A percentile compares a stretch with the other conserved stretches of the same genome.
These are phyloP conservation scores for Raphicerus campestris DNA, from an alignment of 2,113 vertebrate genomes.

Conservation along the genomic window DNA sequence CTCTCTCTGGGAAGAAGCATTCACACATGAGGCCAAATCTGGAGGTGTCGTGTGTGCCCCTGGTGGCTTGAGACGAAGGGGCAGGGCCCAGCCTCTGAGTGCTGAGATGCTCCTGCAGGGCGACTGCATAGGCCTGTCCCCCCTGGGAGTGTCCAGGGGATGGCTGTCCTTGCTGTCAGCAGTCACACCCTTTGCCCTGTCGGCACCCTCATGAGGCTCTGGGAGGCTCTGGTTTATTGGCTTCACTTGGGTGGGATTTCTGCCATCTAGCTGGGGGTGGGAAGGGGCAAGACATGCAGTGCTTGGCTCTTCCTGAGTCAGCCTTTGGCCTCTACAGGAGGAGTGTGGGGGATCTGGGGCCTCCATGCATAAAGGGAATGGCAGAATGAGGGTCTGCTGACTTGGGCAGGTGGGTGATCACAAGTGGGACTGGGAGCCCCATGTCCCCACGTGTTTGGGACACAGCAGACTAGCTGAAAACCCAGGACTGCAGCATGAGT, in stretches of 20 bases:
- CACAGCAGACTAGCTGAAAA: neutral
- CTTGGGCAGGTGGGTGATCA: neutral
- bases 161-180: neutral
- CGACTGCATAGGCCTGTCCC: fast-evolving
- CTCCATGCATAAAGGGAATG: neutral
- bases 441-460: neutral
- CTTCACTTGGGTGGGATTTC: neutral
- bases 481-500: fast-evolving
- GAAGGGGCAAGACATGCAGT: neutral
- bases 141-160: neutral
- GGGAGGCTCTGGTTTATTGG: neutral
- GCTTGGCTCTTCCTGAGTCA: fast-evolving
- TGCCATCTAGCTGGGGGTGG: neutral
- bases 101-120: neutral
- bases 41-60: no score
- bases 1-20: no score
- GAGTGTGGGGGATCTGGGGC: neutral
- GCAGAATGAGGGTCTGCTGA: neutral
- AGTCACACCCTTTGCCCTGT: neutral
- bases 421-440: no score
- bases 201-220: neutral
- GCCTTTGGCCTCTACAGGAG: neutral
- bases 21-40: no score
- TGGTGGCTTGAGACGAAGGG: neutral
- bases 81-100: neutral